These are phyloP conservation scores for Calycopis cecrops DNA, from an alignment of 1,140 invertebrate genomes.

Conservation along the genomic window DNA sequence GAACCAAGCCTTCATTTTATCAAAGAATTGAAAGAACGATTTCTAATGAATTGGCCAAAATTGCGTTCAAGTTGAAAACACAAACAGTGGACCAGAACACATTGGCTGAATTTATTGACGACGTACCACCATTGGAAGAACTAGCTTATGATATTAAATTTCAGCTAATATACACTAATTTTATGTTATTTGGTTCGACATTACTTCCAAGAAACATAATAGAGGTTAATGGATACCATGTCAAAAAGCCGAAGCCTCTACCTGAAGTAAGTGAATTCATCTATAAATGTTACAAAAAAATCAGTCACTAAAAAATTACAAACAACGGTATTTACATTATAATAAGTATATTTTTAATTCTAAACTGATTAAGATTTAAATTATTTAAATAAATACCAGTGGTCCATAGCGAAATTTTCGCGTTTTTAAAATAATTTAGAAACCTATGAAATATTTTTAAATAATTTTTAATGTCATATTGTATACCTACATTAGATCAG, in stretches of 20 bases:
- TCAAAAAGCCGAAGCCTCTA: conserved; percentile 74
- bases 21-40: conserved; percentile 39
- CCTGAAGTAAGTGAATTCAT: conserved; percentile 59
- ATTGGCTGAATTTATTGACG: conserved; percentile 72
- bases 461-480: too few species aligned
- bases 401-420: too few species aligned
- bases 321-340: too few species aligned
- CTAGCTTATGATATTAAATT: conserved; percentile 76
- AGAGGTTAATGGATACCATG: conserved; percentile 81
- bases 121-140: conserved; percentile 76
- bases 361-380: too few species aligned
- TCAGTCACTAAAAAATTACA: too few species aligned
- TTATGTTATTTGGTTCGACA: conserved; percentile 73
- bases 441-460: too few species aligned
- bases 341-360: too few species aligned
- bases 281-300: too few species aligned
- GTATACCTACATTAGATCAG: too few species aligned
- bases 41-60: conserved; percentile 39
- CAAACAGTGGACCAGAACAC: conserved; percentile 50
- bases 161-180: conserved; percentile 79
- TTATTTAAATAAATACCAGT: too few species aligned
- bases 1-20: conserved; percentile 68
- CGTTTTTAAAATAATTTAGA: too few species aligned
- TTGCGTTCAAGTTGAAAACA: conserved; percentile 40
- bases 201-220: conserved; percentile 77